Percentiles rank a stretch among this genome's conserved stretches.
phyloP scores from a whole-genome alignment of 1,140 invertebrate species.

The Phymastichus coffea region DNA sequence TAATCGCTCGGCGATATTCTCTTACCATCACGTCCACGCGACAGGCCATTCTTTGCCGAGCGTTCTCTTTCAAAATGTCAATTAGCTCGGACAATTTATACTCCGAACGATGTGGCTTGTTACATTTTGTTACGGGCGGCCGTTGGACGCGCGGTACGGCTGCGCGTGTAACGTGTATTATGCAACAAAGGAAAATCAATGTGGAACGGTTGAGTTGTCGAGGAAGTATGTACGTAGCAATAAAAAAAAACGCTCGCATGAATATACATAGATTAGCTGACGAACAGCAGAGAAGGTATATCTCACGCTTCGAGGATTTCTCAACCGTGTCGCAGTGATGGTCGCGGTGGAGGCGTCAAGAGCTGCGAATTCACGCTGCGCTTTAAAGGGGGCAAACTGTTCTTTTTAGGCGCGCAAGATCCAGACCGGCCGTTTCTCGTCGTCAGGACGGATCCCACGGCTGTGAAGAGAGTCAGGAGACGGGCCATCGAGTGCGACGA shows the following conservation, averaged over 20 bases:
- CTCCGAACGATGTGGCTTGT: neutral
- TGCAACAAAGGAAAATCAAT: constrained; percentile 1
- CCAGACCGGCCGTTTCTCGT: constrained; percentile 81
- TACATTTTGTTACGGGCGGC: no score
- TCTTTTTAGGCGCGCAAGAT: constrained; percentile 51
- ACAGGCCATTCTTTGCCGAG: no score
- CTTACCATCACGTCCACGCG: no score
- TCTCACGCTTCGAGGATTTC: neutral
- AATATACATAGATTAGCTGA: neutral
- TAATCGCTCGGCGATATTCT: no score
- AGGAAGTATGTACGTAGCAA: neutral
- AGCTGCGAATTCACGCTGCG: neutral
- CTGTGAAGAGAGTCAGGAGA: constrained; percentile 69
- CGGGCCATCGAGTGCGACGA: constrained; percentile 80
- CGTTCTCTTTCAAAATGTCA: no score
- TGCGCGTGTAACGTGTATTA: no score
- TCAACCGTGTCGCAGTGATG: no score
- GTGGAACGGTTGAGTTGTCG: neutral
- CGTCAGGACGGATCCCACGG: constrained; percentile 71
- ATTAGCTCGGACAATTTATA: no score
- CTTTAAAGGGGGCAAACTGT: constrained; percentile 1
- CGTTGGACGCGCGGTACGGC: no score
- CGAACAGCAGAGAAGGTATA: neutral
- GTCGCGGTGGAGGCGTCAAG: no score
- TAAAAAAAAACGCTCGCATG: neutral